A percentile compares a stretch with the other conserved stretches of the same genome.
These are phyloP conservation scores for Caretta caretta DNA, from an alignment of 2,113 vertebrate species.

Conservation along the genomic window DNA sequence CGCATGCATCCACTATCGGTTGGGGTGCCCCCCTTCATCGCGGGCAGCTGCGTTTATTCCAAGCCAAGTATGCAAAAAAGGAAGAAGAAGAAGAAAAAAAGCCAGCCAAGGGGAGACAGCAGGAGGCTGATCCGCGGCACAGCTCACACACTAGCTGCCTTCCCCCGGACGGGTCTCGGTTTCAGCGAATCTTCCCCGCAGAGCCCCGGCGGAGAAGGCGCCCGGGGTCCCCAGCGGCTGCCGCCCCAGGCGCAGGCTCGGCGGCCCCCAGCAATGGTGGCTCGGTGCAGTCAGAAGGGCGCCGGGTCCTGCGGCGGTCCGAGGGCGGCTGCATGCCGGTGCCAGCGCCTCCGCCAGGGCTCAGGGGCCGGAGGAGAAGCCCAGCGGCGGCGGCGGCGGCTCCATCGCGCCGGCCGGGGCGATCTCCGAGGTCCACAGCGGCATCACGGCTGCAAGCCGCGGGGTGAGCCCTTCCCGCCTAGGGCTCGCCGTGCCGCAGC, in stretches of 20 bases:
- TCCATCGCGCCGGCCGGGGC: neutral
- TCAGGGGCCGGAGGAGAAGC: neutral
- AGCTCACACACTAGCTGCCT: neutral
- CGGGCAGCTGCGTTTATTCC: conserved; percentile 1
- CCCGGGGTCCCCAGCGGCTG: neutral
- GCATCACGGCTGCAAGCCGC: neutral
- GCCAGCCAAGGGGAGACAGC: neutral
- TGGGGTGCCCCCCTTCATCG: conserved; percentile 25
- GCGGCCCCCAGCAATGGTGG: neutral
- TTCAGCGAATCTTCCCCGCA: neutral
- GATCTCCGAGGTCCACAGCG: neutral
- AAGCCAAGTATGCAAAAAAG: neutral
- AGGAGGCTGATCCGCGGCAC: neutral
- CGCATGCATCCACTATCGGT: neutral
- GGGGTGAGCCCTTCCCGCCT: conserved; percentile 47
- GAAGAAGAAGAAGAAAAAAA: too few species aligned
- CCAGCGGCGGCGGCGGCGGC: neutral
- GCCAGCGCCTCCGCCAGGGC: neutral
- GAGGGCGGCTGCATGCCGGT: neutral
- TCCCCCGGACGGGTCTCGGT: neutral
- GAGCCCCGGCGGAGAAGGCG: neutral
- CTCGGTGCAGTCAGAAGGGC: neutral
- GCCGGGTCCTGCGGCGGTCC: neutral
- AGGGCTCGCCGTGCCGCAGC: neutral
- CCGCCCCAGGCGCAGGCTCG: neutral